Base-by-base conservation (phyloP, 2,888 invertebrate species). In the Torymus auratus region DNA sequence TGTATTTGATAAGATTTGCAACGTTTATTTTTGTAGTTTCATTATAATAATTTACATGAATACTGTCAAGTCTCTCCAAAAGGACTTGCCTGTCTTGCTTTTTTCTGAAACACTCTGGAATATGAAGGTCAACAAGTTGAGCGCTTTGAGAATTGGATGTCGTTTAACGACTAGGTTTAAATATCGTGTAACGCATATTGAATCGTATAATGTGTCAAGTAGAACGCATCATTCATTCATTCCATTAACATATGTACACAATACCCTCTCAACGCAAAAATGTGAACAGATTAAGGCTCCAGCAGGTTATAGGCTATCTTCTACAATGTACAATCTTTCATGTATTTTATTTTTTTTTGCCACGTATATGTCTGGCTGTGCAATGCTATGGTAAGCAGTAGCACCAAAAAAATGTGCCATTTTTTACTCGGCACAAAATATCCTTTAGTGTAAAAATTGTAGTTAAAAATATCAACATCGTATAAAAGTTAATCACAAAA, bases 271-370 rank as follows among this genome's bases (percentile, higher is more conserved):
- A 89, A 90, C 88, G 84, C 85, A 89, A 89, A 41, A 89, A 84
- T 86, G 86, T 90, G 88, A 90, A 91, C 89, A 89, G 89, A 90
- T 89, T 91, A 91, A 91, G 91, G 91, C 91, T 90, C 89, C 90
- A 89, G 89, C 89, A 89, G 89, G 88, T 90, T 90, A 90, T 89
- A 90, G 89, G 90, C 90, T 90, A 90, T 88, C 84, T 88, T 89
- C 90, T 90, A 90, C 87, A 91, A 91, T 91, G 88, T 91, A 91
- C 90, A 91, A 90, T 88, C 87, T 87, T 88, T 88, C 87, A 87
- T 90, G 89, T 89, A 88, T 87, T 87, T 87, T 85, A 84, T 85
- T 85, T 84, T 86, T 85, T 85, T 86, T 85, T 83, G 79, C 80
- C 83, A 78, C 73, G 41, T 82, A 15, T 65, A 53, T 80, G 90